Percentiles rank a stretch among this genome's conserved stretches.
Conservation (phyloP, 2,797 vertebrate species). For the Lepidocolaptes lacrymiger region DNA sequence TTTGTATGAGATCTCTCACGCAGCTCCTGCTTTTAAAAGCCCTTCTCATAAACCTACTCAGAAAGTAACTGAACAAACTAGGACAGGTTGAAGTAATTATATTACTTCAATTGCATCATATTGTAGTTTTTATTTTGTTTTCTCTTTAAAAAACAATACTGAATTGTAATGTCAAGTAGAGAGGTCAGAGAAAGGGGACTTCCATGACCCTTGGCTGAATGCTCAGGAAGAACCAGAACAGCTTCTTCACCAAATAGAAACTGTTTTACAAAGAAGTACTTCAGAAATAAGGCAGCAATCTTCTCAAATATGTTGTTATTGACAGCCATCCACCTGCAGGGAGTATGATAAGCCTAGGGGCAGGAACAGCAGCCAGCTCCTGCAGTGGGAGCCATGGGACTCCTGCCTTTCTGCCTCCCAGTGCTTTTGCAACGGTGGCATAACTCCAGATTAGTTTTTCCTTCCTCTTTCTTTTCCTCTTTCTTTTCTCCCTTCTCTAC, state of each 20-base stretch:
- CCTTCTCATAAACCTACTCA: not conserved
- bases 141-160: not conserved
- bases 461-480: conserved; percentile 43
- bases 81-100: not conserved
- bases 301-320: not conserved
- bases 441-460: not conserved
- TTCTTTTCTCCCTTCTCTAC: not conserved
- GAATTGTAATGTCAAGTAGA: not conserved
- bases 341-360: not conserved
- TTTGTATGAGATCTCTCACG: not conserved
- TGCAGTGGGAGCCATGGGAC: not conserved
- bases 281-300: not conserved
- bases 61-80: not conserved
- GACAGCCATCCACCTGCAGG: not conserved
- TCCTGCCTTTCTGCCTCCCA: not conserved
- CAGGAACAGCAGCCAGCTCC: not conserved
- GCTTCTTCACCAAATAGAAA: not conserved
- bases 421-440: not conserved
- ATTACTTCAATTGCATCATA: not conserved
- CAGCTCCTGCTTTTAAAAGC: not conserved
- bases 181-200: not conserved
- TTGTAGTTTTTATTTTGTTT: not conserved
- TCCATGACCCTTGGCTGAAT: not conserved
- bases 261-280: not conserved
- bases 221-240: not conserved